Conservation (phyloP, 1,140 invertebrate genomes). For the Sarcophaga bullata region DNA sequence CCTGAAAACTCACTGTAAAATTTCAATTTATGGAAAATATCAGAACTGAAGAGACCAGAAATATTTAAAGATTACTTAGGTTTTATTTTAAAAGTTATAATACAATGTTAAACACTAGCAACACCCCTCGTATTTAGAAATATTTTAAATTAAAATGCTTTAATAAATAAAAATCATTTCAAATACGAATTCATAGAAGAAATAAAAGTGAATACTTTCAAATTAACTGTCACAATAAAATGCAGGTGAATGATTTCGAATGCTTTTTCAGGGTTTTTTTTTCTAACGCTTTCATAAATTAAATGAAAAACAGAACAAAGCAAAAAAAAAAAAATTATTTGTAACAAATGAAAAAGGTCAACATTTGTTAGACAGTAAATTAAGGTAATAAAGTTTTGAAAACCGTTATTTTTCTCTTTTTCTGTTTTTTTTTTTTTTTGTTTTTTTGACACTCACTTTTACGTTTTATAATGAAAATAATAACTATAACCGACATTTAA, state of each 20-base stretch:
- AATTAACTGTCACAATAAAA: slow-evolving; percentile 9
- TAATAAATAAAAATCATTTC: too few relatives aligned
- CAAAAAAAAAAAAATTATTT: background rate
- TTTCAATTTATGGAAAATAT: too few relatives aligned
- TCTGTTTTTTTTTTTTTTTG: background rate
- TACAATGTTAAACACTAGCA: too few relatives aligned
- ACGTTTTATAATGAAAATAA: background rate
- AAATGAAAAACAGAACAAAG: background rate
- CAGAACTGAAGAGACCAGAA: too few relatives aligned
- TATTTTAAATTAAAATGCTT: too few relatives aligned
- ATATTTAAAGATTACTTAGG: too few relatives aligned
- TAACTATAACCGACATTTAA: slow-evolving; percentile 17
- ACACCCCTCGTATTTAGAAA: too few relatives aligned
- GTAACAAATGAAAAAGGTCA: slow-evolving; percentile 8
- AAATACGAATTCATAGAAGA: too few relatives aligned
- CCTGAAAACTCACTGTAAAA: too few relatives aligned
- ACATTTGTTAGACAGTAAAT: slow-evolving; percentile 21
- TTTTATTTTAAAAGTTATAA: too few relatives aligned
- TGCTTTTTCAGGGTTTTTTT: background rate
- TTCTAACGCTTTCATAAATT: background rate
- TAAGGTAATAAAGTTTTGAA: slow-evolving; percentile 31
- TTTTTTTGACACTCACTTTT: background rate
- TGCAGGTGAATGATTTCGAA: background rate
- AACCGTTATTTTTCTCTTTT: too few relatives aligned
- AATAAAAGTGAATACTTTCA: background rate